These are phyloP conservation scores for fruit fly (Drosophila melanogaster) DNA, from an alignment of 1,140 invertebrate genomes.

Conservation along the genomic window DNA sequence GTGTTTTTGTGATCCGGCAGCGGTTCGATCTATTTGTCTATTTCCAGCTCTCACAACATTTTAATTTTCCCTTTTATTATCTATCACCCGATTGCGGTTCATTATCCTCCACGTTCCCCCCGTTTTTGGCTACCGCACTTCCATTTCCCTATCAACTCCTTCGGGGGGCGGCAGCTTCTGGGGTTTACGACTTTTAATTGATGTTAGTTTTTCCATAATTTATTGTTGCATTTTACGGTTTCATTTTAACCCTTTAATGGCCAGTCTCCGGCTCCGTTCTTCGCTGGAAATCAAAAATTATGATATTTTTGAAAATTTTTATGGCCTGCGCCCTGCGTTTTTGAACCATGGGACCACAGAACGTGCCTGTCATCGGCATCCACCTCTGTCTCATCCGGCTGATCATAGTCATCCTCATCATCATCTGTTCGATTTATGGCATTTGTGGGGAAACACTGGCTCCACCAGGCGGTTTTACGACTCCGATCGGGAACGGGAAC, in stretches of 20 bases:
- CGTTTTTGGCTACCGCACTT: constrained; percentile 44
- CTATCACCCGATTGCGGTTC: constrained; percentile 67
- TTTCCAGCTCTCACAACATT: constrained; percentile 54
- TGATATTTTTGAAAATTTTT: constrained; percentile 83
- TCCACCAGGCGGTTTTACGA: constrained; percentile 33
- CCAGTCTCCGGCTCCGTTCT: constrained; percentile 35
- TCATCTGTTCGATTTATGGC: constrained; percentile 66
- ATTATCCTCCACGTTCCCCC: constrained; percentile 33
- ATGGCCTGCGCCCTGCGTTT: constrained; percentile 28
- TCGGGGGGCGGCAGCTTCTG: constrained; percentile 21
- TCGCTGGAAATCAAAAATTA: constrained; percentile 75
- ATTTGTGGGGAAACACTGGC: constrained; percentile 59
- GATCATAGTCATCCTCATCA: constrained; percentile 41
- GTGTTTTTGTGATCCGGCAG: constrained; percentile 30
- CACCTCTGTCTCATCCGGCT: constrained; percentile 3
- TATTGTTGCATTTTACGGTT: constrained; percentile 77
- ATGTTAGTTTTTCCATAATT: constrained; percentile 82
- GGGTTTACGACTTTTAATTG: constrained; percentile 79
- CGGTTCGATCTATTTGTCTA: constrained; percentile 54
- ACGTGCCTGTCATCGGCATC: constrained; percentile 50
- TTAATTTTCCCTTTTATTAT: constrained; percentile 64
- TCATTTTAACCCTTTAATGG: constrained; percentile 81
- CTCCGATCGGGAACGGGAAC: constrained; percentile 28
- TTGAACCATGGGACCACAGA: constrained; percentile 46
- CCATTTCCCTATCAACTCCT: constrained; percentile 47